Base-by-base conservation (phyloP, 2,797 vertebrate species). In the Enteromius unitaeniatus region DNA sequence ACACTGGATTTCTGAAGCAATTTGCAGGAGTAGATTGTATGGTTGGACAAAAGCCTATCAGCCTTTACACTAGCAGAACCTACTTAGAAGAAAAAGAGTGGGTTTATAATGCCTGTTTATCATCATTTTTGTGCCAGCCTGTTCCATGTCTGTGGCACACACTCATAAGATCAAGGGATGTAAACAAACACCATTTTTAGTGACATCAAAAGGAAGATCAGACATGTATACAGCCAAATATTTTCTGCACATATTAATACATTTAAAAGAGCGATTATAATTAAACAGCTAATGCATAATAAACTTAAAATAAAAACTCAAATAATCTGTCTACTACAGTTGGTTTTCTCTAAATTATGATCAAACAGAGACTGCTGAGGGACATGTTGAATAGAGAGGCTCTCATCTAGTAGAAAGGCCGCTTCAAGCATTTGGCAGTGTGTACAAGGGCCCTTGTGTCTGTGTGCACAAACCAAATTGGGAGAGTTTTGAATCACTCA, bases 401-500 rank as follows among this genome's bases (percentile, higher is more conserved):
- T 78, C 75, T 78, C 5, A 64, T 78, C 58, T 21, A 45, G 58
- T 13, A 47, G 55, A 64, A 64, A 78, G 34, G 17, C 23, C 5
- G 23, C 23, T 78, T 64, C 23, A 78, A 78, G 75, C 75, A 60
- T 78, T 78, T 78, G 55, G 75, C 58, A 78, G 19, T 64, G 75
- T 64, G 40, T 21, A 62, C 75, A 78, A 64, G 75, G 3, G 75
- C 58, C 23, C 58, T 78, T 64, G 55, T 47, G 21, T 78, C 4
- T 64, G 40, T 62, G 58, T 45, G 58, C 40, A 78, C 23, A 42
- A 78, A 78, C 40, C 55, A 62, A 45, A 45, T 62, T 31, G 45
- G 23, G 53, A 60, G 40, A 28, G 55, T 62, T 78, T 45, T 47
- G 40, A 62, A 26, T 77, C 8, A 15, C 74, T 42, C 34, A 26